Evolutionary conservation across 2,888 invertebrate species (phyloP), one percentile per base, ranked within the genome.

Genomic region (Clanis bilineata): DNA sequence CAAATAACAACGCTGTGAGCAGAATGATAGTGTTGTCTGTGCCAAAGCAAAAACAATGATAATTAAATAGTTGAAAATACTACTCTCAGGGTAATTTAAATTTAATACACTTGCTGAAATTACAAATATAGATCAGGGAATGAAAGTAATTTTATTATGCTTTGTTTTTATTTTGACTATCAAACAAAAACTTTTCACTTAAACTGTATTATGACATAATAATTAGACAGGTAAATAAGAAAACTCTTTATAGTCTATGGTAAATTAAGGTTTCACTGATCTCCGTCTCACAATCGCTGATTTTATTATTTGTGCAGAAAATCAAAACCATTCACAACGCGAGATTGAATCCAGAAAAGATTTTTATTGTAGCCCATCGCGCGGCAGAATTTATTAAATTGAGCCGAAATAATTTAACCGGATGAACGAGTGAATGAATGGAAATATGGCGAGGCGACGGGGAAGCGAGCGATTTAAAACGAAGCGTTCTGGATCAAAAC

Each of bases 381-480:
- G 44, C 38, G 39, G 56, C 51, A 32, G 38, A 59, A 65, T 69
- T 70, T 60, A 66, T 69, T 70, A 69, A 73, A 74, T 69, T 67
- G 66, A 59, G 65, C 61, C 57, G 62, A 67, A 72, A 70, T 73
- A 62, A 70, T 74, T 71, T 65, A 62, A 68, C 63, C 64, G 65
- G 64, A 68, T 64, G 68, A 70, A 63, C 56, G 66, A 65, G 25
- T 60, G 61, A 64, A 59, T 61, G 64, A 65, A 66, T 63, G 62
- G 51, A 61, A 65, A 61, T 54, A 58, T 39, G 59, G 54, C 51
- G 58, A 43, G 43, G 57, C 59, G 36, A 21, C 18, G 47, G 60
- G 41, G 32, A 60, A 60, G 36, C 28, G 57, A 54, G 55, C 25
- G 61, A 56, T 66, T 61, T 64, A 62, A 64, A 55, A 58, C 54